phyloP scores from a whole-genome alignment of 2,113 vertebrate genomes.

The Vireo altiloquus region DNA sequence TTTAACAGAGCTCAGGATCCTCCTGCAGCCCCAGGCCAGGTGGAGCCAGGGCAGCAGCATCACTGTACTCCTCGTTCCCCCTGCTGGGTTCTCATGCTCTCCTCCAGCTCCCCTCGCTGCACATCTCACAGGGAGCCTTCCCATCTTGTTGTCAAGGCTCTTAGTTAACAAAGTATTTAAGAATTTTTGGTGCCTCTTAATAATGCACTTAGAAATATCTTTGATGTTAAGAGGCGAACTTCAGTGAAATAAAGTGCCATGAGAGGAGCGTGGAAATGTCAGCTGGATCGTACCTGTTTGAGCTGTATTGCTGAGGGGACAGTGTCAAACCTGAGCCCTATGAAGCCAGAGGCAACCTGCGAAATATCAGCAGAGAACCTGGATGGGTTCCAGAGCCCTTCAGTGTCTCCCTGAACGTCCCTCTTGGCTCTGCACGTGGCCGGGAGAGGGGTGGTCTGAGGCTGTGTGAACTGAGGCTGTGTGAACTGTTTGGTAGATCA shows the following conservation, averaged over 20 bases:
- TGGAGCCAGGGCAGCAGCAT: background rate
- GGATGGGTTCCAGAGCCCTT: background rate
- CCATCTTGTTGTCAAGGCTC: background rate
- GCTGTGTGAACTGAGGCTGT: background rate
- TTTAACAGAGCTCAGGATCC: background rate
- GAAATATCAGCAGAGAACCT: background rate
- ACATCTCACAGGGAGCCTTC: background rate
- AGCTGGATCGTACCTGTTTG: background rate
- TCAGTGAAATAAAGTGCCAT: background rate
- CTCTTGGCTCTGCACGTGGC: rapidly evolving
- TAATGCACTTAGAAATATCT: background rate
- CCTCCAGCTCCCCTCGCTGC: background rate
- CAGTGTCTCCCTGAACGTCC: background rate
- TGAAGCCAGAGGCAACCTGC: background rate
- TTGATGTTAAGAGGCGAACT: background rate
- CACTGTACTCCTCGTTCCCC: rapidly evolving
- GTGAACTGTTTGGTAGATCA: background rate
- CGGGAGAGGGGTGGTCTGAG: background rate
- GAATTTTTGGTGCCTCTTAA: background rate
- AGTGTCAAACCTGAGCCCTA: background rate
- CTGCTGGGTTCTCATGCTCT: rapidly evolving
- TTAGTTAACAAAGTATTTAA: background rate
- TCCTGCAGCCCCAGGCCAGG: rapidly evolving
- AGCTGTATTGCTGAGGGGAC: background rate
- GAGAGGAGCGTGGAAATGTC: background rate